phyloP scores from a whole-genome alignment of 1,140 invertebrate species.

The Brachionus asplanchnoidis region DNA sequence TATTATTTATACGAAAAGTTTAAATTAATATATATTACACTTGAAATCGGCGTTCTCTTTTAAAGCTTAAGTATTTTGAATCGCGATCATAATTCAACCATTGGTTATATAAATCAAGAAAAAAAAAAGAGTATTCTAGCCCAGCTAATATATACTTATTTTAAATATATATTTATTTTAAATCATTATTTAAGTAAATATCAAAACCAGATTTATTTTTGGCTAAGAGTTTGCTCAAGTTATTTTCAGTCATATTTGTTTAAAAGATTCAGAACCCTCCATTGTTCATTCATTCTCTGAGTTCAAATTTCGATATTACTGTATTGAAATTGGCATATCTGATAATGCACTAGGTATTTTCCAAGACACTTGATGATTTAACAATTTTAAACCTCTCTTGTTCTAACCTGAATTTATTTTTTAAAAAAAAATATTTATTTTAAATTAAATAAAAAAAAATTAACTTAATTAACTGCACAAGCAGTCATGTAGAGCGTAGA shows the following conservation, averaged over 20 bases:
- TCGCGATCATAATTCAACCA: background rate
- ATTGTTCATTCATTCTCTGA: background rate
- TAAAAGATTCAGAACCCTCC: background rate
- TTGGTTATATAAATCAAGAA: conserved; percentile 33
- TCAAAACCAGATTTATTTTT: conserved; percentile 27
- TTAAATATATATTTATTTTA: background rate
- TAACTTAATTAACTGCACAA: conserved; percentile 32
- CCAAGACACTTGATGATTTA: background rate
- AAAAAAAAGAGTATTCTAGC: background rate
- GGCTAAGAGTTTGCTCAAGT: conserved; percentile 13
- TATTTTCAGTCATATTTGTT: conserved; percentile 8
- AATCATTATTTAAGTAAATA: conserved; percentile 10
- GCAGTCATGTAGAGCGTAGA: background rate
- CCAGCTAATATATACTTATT: background rate
- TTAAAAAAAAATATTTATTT: background rate
- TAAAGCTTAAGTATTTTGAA: background rate
- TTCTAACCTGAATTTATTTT: background rate
- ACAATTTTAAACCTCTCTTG: background rate
- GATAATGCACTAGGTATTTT: background rate
- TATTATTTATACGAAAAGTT: background rate
- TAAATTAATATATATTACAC: conserved; percentile 1
- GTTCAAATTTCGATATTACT: background rate
- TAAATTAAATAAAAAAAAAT: background rate
- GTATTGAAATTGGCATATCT: conserved; percentile 1
- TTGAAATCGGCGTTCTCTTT: conserved; percentile 3